Conservation (phyloP, 1,140 invertebrate genomes). For the Penaeus indicus region DNA sequence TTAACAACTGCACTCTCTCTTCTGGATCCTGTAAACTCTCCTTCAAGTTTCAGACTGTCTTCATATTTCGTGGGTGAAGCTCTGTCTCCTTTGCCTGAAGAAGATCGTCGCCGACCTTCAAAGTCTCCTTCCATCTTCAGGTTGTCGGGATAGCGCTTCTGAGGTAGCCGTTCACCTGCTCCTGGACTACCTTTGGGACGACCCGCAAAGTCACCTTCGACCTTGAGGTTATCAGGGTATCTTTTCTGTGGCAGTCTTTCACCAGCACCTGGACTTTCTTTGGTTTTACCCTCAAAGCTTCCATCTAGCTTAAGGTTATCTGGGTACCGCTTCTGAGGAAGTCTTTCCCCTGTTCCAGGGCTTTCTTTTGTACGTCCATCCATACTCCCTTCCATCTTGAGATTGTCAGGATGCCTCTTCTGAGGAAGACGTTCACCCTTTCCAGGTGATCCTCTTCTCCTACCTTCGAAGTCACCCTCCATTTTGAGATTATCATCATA, state of each 20-base stretch:
- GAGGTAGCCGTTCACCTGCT: slow-evolving; percentile 63
- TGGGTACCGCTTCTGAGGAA: slow-evolving; percentile 61
- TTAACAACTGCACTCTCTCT: slow-evolving; percentile 74
- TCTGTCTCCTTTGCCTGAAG: slow-evolving; percentile 64
- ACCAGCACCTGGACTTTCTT: slow-evolving; percentile 74
- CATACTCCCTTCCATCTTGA: slow-evolving; percentile 67
- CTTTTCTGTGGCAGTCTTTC: slow-evolving; percentile 71
- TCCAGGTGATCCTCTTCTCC: slow-evolving; percentile 69
- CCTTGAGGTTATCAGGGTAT: slow-evolving; percentile 68
- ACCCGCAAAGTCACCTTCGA: slow-evolving; percentile 66
- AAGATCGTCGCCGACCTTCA: slow-evolving; percentile 43
- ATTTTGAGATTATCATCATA: slow-evolving; percentile 68
- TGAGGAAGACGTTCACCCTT: slow-evolving; percentile 67
- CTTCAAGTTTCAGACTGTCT: slow-evolving; percentile 67
- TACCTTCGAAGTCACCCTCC: slow-evolving; percentile 68
- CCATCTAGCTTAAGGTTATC: slow-evolving; percentile 68
- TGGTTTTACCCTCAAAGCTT: slow-evolving; percentile 50
- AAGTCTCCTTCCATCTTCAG: slow-evolving; percentile 69
- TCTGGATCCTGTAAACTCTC: slow-evolving; percentile 60
- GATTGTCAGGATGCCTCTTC: slow-evolving; percentile 67
- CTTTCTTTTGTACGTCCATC: slow-evolving; percentile 71
- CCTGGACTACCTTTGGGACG: slow-evolving; percentile 71
- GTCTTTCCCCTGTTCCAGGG: slow-evolving; percentile 64
- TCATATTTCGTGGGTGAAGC: slow-evolving; percentile 59
- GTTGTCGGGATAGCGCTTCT: slow-evolving; percentile 67